Conservation (phyloP, 2,797 vertebrate genomes). For the Pseudocheirus occidentalis region DNA sequence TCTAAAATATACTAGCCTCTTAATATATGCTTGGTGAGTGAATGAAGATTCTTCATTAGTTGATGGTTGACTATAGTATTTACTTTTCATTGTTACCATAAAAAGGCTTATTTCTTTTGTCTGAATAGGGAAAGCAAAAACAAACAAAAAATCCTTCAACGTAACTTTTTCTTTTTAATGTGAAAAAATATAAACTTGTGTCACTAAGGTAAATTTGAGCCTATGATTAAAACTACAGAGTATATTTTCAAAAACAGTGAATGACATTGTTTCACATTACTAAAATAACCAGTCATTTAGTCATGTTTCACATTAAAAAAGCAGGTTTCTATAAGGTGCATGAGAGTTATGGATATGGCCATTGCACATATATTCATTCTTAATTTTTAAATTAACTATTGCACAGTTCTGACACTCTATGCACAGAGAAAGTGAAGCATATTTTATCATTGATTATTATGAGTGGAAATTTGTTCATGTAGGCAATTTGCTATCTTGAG, state of each 20-base stretch:
- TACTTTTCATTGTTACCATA: not conserved
- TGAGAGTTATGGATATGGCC: slow-evolving; percentile 46
- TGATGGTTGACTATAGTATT: not conserved
- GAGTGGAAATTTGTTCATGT: slow-evolving; percentile 16
- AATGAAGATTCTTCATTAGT: not conserved
- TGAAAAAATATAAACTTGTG: slow-evolving; percentile 2
- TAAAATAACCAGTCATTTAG: slow-evolving; percentile 59
- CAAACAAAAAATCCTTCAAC: not conserved
- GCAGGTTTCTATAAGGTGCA: slow-evolving; percentile 11
- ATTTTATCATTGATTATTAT: not conserved
- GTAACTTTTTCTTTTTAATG: not conserved
- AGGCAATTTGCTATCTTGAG: slow-evolving; percentile 7
- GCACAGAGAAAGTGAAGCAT: slow-evolving; percentile 31
- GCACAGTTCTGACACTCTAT: slow-evolving; percentile 51
- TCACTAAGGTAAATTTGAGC: not conserved
- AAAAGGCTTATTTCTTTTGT: not conserved
- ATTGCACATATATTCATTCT: slow-evolving; percentile 43
- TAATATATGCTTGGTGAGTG: not conserved
- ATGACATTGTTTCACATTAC: slow-evolving; percentile 29
- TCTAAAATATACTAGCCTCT: not conserved
- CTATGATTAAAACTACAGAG: not conserved
- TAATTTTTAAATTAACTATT: slow-evolving; percentile 58
- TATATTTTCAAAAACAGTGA: slow-evolving; percentile 6
- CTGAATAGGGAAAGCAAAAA: not conserved
- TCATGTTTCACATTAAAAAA: slow-evolving; percentile 60